Evolutionary conservation across 2,888 invertebrate genomes (phyloP).

Genomic region (Steromphala cineraria): DNA sequence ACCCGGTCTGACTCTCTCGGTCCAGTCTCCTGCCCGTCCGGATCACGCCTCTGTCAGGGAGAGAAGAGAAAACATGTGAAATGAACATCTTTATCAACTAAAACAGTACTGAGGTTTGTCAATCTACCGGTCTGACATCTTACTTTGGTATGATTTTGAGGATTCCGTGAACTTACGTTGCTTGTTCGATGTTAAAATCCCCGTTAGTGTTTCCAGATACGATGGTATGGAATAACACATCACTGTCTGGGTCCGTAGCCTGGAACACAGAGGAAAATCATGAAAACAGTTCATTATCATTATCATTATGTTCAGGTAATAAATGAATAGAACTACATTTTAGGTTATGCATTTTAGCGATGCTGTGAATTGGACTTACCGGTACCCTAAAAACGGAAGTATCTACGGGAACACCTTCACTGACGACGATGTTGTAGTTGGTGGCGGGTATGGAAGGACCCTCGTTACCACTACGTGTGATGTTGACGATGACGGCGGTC

Average conservation of each 20-base stretch:
- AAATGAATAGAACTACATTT: no score
- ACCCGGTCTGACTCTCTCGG: conserved; percentile 85
- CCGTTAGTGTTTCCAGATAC: conserved; percentile 16
- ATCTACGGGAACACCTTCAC: conserved; percentile 60
- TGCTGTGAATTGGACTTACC: conserved; percentile 48
- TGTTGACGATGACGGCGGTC: conserved; percentile 49
- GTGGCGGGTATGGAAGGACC: conserved; percentile 55
- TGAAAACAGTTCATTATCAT: no score
- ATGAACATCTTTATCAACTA: no score
- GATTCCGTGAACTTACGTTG: background rate
- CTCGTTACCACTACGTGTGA: conserved; percentile 45
- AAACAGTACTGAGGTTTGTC: no score
- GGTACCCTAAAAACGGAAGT: conserved; percentile 51
- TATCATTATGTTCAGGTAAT: no score
- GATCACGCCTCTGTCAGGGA: conserved; percentile 45
- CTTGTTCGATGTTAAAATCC: conserved; percentile 15
- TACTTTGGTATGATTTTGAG: no score
- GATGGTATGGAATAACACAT: conserved; percentile 39
- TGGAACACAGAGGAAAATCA: background rate
- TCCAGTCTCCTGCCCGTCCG: conserved; percentile 83
- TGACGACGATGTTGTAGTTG: conserved; percentile 57
- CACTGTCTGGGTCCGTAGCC: conserved; percentile 48
- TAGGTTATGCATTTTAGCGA: no score
- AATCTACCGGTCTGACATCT: no score
- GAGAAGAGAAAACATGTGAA: no score